Percentiles rank a stretch among this genome's conserved stretches.
These are phyloP conservation scores for Meteorus cinctellus DNA, from an alignment of 2,888 invertebrate genomes.

Conservation along the genomic window DNA sequence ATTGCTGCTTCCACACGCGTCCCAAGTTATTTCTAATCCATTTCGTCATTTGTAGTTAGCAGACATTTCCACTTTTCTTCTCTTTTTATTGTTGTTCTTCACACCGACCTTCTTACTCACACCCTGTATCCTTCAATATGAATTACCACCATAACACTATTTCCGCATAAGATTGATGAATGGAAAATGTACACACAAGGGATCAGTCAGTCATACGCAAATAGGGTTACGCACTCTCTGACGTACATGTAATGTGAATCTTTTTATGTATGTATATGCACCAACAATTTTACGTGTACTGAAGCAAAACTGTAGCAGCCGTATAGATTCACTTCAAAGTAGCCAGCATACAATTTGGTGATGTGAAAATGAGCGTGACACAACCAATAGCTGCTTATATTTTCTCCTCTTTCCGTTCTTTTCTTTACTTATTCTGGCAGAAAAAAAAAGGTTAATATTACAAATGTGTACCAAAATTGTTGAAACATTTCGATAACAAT, in stretches of 20 bases:
- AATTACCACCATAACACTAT: background rate
- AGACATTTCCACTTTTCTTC: conserved; percentile 40
- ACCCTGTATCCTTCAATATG: background rate
- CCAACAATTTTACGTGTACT: conserved; percentile 29
- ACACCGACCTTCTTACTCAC: background rate
- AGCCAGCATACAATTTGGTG: conserved; percentile 1
- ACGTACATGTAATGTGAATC: conserved; percentile 22
- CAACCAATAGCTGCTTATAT: background rate
- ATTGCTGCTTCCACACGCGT: conserved; percentile 50
- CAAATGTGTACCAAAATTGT: background rate
- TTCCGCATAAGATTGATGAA: background rate
- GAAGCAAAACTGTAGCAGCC: conserved; percentile 35
- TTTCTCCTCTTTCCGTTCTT: background rate
- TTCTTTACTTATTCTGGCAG: background rate
- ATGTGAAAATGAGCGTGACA: background rate
- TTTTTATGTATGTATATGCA: conserved; percentile 15
- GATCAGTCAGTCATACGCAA: conserved; percentile 7
- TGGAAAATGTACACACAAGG: background rate
- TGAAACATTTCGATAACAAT: background rate
- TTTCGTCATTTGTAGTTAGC: conserved; percentile 50
- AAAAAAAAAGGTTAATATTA: background rate
- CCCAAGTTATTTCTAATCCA: conserved; percentile 46
- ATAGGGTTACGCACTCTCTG: conserved; percentile 26
- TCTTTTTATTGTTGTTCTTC: conserved; percentile 11
- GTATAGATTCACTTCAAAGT: background rate